Evolutionary conservation across 2,113 vertebrate genomes (phyloP).

Genomic region (Centropus unirufus): DNA sequence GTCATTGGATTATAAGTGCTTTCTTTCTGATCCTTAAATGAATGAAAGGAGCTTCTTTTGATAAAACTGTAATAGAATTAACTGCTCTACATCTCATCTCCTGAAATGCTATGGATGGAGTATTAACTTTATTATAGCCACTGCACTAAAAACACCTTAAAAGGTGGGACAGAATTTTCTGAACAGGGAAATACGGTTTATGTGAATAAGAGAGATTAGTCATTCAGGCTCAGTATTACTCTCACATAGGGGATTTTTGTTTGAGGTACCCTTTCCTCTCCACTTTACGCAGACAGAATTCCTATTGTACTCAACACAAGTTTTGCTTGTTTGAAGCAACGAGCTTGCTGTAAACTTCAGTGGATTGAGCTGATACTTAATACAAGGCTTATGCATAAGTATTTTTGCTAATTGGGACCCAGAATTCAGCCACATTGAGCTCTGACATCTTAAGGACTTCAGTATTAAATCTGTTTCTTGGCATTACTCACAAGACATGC

Average conservation of each 20-base stretch:
- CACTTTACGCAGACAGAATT: background rate
- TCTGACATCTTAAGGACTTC: background rate
- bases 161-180: background rate
- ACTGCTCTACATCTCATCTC: slow-evolving; percentile 48
- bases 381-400: background rate
- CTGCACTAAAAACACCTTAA: background rate
- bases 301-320: slow-evolving; percentile 12
- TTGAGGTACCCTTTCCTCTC: background rate
- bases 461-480: background rate
- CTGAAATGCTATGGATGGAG: slow-evolving; percentile 38
- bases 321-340: slow-evolving; percentile 10
- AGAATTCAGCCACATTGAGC: background rate
- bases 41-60: slow-evolving; percentile 67
- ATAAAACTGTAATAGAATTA: slow-evolving; percentile 72
- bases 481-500: background rate
- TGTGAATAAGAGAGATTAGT: background rate
- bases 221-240: background rate
- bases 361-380: background rate
- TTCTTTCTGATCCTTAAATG: slow-evolving; percentile 62
- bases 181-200: background rate
- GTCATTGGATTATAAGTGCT: slow-evolving; percentile 69
- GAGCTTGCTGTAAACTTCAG: background rate
- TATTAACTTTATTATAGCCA: slow-evolving; percentile 54
- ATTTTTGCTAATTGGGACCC: background rate
- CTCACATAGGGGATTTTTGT: background rate